These are phyloP conservation scores for Etheostoma spectabile DNA, from an alignment of 2,113 vertebrate genomes.

Conservation along the genomic window DNA sequence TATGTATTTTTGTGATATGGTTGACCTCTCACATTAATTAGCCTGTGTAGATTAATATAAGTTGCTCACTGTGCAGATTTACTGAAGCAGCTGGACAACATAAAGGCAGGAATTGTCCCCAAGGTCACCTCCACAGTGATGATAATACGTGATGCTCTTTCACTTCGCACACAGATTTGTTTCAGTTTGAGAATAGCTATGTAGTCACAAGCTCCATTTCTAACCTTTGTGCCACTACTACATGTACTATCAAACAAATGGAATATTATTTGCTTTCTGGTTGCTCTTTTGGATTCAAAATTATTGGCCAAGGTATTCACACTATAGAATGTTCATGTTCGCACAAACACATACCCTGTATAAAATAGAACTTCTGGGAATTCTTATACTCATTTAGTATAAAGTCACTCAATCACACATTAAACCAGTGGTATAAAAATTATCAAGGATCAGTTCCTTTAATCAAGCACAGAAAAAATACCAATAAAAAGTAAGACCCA, in stretches of 20 bases:
- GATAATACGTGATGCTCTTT: neutral
- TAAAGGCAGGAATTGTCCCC: neutral
- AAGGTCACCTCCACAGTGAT: slow-evolving; percentile 22
- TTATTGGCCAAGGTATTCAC: no score
- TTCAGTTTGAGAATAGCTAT: neutral
- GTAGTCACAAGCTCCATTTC: neutral
- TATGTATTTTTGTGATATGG: neutral
- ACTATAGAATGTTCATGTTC: no score
- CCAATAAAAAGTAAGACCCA: neutral
- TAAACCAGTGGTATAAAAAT: no score
- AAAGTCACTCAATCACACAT: no score
- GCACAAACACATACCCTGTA: no score
- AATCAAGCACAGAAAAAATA: neutral
- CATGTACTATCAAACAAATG: neutral
- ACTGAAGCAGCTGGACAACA: neutral
- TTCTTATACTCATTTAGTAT: no score
- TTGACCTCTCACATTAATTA: neutral
- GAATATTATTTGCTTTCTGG: neutral
- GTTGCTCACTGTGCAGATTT: neutral
- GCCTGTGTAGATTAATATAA: neutral
- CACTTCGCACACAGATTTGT: neutral
- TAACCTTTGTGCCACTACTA: neutral
- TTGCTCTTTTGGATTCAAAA: neutral
- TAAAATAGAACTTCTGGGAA: no score
- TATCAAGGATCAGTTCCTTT: neutral